These are phyloP conservation scores for Doryteuthis pealeii DNA, from an alignment of 1,140 invertebrate species.

Conservation along the genomic window DNA sequence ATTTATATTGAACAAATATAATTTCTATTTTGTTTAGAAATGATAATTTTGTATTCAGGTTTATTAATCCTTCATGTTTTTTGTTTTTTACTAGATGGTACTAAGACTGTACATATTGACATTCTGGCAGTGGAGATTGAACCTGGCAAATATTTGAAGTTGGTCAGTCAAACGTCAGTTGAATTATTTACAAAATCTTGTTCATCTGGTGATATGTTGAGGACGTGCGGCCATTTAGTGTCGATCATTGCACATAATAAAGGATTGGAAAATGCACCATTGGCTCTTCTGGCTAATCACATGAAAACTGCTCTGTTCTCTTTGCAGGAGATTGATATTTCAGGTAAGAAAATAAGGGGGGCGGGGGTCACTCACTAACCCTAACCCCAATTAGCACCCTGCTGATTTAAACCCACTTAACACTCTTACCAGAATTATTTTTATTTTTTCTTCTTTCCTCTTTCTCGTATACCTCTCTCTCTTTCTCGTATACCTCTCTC, in stretches of 20 bases:
- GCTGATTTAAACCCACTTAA: no score
- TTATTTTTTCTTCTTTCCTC: no score
- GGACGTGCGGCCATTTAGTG: conserved; percentile 47
- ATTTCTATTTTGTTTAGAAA: no score
- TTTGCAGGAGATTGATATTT: conserved; percentile 29
- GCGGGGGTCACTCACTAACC: no score
- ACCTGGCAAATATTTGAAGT: conserved; percentile 48
- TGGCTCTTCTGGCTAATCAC: conserved; percentile 50
- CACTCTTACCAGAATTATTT: no score
- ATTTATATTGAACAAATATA: no score
- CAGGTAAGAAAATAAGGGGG: conserved; percentile 14
- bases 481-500: no score
- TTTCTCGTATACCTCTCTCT: no score
- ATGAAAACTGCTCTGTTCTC: conserved; percentile 41
- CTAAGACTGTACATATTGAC: conserved; percentile 38
- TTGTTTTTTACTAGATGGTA: conserved; percentile 35
- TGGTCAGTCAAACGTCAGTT: conserved; percentile 38
- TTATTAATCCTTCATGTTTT: no score
- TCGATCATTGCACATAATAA: conserved; percentile 48
- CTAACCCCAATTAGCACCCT: no score
- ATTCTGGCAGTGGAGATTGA: conserved; percentile 48
- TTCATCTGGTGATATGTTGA: conserved; percentile 23
- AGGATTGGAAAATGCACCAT: conserved; percentile 43
- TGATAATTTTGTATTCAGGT: no score
- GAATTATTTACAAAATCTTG: conserved; percentile 40